Evolutionary conservation across 1,140 invertebrate genomes (phyloP), one percentile per base, ranked within the genome.

Genomic region (Aethina tumida): DNA sequence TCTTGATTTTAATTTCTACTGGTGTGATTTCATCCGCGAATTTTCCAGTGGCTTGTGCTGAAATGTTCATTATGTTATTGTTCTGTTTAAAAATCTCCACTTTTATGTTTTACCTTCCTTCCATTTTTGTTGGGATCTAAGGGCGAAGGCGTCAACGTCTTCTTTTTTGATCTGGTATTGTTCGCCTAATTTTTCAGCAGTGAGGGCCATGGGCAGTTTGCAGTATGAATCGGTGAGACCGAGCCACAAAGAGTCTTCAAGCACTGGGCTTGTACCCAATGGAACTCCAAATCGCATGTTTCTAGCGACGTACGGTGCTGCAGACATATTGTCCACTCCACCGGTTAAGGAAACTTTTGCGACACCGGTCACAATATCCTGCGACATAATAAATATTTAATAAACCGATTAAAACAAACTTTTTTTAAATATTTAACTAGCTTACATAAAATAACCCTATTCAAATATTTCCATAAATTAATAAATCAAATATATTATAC

Each of bases 311-410:
- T 87, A 96, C 0, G 96, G 96, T n/a, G 81, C 67, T 65, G 90
- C 84, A 15, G 84, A 94, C 95, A 99, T 99, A 59, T 84, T 97
- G 58, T 99, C 95, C 17, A 80, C 75, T 4, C 94, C 94, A 30
- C 92, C 94, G 34, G 91, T 82, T 5, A 99, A 59, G 3, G 89
- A 88, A 41, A 99, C 79, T 47, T 86, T 76, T 3, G 90, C 81
- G 52, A 86, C 82, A 17, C 93, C 90, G 13, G 80, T 67, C 32
- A 81, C 47, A 46, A 99, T 97, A 58, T 93, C 92, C 84, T 93
- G n/a, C n/a, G n/a, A n/a, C n/a, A n/a, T n/a, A n/a, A n/a, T n/a
- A n/a, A n/a, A n/a, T n/a, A n/a, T n/a, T n/a, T n/a, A n/a, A n/a
- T n/a, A n/a, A n/a, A n/a, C n/a, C n/a, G n/a, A n/a, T n/a, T n/a